A percentile compares a stretch with the other conserved stretches of the same genome.
Conservation (phyloP, 1,140 invertebrate species). For the Temnothorax nylanderi region DNA sequence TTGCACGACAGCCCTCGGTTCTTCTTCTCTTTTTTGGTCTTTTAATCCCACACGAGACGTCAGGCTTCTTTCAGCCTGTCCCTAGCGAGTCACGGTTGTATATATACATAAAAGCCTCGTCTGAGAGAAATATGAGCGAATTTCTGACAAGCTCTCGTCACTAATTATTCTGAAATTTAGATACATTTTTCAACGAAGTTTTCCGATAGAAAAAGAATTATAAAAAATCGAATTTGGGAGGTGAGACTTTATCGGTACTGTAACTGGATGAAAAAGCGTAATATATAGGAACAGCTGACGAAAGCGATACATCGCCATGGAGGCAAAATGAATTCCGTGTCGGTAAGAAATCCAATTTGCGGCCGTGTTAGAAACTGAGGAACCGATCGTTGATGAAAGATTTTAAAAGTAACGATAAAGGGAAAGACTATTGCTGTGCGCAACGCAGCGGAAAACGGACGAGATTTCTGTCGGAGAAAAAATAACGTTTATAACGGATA, state of each 20-base stretch:
- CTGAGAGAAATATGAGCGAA: not conserved
- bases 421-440: constrained; percentile 7
- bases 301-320: not conserved
- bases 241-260: constrained; percentile 1
- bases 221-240: not conserved
- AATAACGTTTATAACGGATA: not conserved
- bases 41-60: not conserved
- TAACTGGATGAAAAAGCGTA: not conserved
- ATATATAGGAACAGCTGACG: constrained; percentile 19
- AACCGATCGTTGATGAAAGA: constrained; percentile 44
- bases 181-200: not conserved
- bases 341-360: constrained; percentile 64
- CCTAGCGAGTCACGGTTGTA: not conserved
- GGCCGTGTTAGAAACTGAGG: constrained; percentile 17
- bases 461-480: not conserved
- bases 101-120: not conserved
- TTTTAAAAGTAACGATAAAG: constrained; percentile 32
- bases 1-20: not conserved
- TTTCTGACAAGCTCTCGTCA: not conserved
- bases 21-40: constrained; percentile 8
- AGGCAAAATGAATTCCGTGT: constrained; percentile 35
- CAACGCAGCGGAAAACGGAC: not conserved
- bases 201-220: not conserved
- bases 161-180: constrained; percentile 2
- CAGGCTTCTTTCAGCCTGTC: not conserved